Conservation (phyloP, 2,797 vertebrate species). For the Sylvilagus floridanus region DNA sequence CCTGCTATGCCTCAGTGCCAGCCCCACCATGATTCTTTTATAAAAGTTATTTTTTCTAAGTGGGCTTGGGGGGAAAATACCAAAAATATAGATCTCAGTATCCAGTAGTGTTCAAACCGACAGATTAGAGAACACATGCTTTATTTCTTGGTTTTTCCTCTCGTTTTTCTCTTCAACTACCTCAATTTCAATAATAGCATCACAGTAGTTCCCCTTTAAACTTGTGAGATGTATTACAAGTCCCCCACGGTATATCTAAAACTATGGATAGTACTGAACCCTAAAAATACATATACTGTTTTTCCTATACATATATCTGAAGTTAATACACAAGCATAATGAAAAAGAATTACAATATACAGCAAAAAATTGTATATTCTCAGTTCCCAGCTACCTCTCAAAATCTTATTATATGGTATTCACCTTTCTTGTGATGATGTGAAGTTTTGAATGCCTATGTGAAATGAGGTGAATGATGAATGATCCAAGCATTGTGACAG, state of each 20-base stretch:
- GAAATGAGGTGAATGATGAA: not conserved
- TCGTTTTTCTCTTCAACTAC: not conserved
- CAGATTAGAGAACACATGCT: not conserved
- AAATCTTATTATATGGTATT: not conserved
- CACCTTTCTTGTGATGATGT: not conserved
- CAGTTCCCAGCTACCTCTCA: not conserved
- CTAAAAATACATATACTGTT: not conserved
- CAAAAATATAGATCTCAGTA: not conserved
- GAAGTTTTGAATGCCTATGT: no score
- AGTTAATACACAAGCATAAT: not conserved
- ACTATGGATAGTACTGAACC: not conserved
- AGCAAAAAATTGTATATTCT: not conserved
- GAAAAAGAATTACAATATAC: not conserved
- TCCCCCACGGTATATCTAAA: not conserved
- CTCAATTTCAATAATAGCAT: not conserved
- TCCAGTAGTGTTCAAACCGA: not conserved
- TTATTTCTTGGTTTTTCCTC: not conserved
- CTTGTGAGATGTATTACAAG: not conserved
- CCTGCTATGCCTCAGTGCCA: no score
- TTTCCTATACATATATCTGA: not conserved
- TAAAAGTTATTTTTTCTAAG: slow-evolving; percentile 26
- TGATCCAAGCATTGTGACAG: no score
- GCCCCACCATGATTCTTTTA: not conserved
- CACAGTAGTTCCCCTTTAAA: not conserved
- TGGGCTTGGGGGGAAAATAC: not conserved